Evolutionary conservation across 1,140 invertebrate genomes (phyloP).

Genomic region (Drosophila nannoptera): DNA sequence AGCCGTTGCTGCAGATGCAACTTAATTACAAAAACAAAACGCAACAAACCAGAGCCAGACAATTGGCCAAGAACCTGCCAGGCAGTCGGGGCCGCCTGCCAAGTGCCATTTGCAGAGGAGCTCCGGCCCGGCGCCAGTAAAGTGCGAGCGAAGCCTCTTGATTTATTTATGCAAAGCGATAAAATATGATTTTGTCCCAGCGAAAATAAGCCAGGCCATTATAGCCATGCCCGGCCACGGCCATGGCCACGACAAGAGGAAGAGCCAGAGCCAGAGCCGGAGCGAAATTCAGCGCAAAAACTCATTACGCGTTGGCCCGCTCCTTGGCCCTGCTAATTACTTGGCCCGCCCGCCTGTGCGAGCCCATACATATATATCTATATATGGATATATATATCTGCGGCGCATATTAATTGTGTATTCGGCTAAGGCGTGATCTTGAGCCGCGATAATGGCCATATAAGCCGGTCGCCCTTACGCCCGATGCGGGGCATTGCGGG

Average conservation of each 20-base stretch:
- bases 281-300: slow-evolving; percentile 1
- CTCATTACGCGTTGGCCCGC: slow-evolving; percentile 8
- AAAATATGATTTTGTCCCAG: slow-evolving; percentile 70
- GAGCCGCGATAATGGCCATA: slow-evolving; percentile 36
- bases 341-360: slow-evolving; percentile 1
- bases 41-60: slow-evolving; percentile 61
- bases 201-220: slow-evolving; percentile 48
- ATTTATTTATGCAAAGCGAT: slow-evolving; percentile 73
- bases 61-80: slow-evolving; percentile 59
- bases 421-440: slow-evolving; percentile 26
- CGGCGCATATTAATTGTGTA: slow-evolving; percentile 69
- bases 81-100: slow-evolving; percentile 19
- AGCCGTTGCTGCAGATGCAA: slow-evolving; percentile 54
- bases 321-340: slow-evolving; percentile 67
- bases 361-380: background rate
- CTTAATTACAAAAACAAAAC: slow-evolving; percentile 72
- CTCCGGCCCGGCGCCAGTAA: slow-evolving; percentile 52
- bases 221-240: slow-evolving; percentile 25
- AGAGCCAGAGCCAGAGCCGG: too few species aligned
- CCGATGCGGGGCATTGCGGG: background rate
- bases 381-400: slow-evolving; percentile 39
- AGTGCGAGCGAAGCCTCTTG: slow-evolving; percentile 47
- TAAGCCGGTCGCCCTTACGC: slow-evolving; percentile 21
- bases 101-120: slow-evolving; percentile 24
- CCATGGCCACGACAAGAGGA: background rate